phyloP scores from a whole-genome alignment of 2,113 vertebrate genomes.

The Zonotrichia leucophrys region DNA sequence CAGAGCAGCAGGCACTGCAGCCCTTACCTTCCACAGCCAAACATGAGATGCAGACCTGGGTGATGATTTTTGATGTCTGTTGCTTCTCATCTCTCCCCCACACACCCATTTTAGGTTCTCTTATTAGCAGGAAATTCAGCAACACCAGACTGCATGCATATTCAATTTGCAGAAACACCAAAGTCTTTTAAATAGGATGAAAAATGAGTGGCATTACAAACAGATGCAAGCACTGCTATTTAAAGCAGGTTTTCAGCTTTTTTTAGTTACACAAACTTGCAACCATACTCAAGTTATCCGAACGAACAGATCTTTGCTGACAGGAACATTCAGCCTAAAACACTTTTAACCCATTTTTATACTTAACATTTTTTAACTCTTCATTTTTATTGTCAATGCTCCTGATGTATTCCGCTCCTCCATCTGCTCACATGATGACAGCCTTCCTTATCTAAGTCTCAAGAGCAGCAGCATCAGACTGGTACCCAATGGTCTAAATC shows the following conservation, averaged over 20 bases:
- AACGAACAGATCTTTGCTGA: not conserved
- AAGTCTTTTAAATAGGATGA: not conserved
- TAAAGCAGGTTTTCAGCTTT: not conserved
- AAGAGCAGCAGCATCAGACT: not conserved
- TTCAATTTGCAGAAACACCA: not conserved
- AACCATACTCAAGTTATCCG: not conserved
- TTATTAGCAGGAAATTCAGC: not conserved
- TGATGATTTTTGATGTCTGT: not conserved
- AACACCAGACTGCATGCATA: not conserved
- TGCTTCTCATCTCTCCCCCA: not conserved
- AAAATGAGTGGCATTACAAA: not conserved
- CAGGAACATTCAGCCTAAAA: not conserved
- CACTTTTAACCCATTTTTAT: not conserved
- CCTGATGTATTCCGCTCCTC: not conserved
- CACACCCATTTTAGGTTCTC: not conserved
- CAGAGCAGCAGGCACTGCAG: fast-evolving
- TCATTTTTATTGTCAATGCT: not conserved
- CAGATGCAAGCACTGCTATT: not conserved
- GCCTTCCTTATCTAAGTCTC: not conserved
- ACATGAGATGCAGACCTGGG: not conserved
- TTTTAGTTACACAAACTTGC: not conserved
- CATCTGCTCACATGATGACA: not conserved
- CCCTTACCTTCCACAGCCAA: not conserved
- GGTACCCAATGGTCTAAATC: not conserved
- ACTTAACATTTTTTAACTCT: not conserved